Evolutionary conservation across 2,797 vertebrate genomes (phyloP).

Genomic region (Acestrorhynchus altus): DNA sequence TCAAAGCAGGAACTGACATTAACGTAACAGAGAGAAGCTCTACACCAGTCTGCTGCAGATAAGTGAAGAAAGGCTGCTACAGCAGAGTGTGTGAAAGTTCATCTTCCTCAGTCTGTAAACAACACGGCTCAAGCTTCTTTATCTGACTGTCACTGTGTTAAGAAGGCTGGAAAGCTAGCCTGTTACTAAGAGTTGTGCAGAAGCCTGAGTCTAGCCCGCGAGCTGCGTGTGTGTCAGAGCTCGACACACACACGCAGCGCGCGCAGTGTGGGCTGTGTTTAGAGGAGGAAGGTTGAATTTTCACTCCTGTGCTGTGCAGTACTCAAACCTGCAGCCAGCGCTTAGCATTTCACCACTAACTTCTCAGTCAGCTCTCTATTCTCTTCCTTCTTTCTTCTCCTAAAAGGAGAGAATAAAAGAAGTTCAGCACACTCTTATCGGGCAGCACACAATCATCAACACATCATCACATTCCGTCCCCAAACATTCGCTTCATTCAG

Average conservation of each 20-base stretch:
- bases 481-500: constrained; percentile 61
- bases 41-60: not conserved
- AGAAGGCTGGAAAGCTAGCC: no score
- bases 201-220: no score
- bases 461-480: constrained; percentile 16
- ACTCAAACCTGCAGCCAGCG: constrained; percentile 77
- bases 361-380: constrained; percentile 98
- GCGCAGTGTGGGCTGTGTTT: no score
- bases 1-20: not conserved
- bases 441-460: constrained; percentile 11
- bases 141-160: no score
- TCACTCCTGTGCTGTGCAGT: constrained; percentile 71
- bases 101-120: no score
- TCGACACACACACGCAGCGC: not conserved
- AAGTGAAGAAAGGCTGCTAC: constrained; percentile 29
- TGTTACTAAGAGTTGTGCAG: no score
- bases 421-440: constrained; percentile 72
- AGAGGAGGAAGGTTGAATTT: constrained; percentile 43
- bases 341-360: constrained; percentile 90
- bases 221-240: not conserved
- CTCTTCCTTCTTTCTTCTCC: constrained; percentile 99
- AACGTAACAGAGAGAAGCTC: not conserved
- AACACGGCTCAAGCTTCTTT: no score
- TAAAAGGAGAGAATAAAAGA: constrained; percentile 86
- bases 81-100: constrained; percentile 30